These are phyloP conservation scores for Sebastes cheni DNA, from an alignment of 2,797 vertebrate genomes.

Conservation along the genomic window DNA sequence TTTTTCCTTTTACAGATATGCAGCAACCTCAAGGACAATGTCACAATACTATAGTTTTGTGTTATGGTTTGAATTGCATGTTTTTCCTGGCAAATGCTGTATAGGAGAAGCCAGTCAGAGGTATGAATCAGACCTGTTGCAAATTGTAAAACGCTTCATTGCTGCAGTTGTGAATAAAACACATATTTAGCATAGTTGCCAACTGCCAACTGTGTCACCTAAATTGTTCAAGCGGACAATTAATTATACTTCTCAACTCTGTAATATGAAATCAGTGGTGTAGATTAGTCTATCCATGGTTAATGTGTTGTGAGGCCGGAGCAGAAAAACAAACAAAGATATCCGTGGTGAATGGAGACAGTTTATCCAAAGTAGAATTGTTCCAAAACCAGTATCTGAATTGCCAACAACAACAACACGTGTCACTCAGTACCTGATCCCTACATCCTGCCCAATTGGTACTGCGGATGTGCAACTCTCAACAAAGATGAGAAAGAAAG, in stretches of 20 bases:
- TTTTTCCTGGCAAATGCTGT: neutral
- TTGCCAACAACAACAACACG: no score
- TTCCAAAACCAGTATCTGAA: no score
- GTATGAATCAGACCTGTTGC: neutral
- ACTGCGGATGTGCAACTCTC: no score
- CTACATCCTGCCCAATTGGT: no score
- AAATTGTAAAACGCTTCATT: neutral
- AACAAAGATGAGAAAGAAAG: no score
- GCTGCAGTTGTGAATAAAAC: neutral
- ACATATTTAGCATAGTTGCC: neutral
- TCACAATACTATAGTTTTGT: neutral
- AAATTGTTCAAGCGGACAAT: neutral
- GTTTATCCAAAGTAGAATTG: no score
- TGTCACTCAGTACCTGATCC: no score
- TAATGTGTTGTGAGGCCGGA: neutral
- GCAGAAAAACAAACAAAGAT: neutral
- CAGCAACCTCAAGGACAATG: neutral
- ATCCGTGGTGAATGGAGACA: neutral
- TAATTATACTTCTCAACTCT: neutral
- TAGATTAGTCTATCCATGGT: neutral
- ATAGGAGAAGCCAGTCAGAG: neutral
- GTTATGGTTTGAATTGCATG: neutral
- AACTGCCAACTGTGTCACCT: neutral
- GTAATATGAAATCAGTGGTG: neutral
- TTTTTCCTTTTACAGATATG: neutral